Evolutionary conservation across 2,797 vertebrate genomes (phyloP), one percentile per base, ranked within the genome.

Genomic region (Acanthis flammea): DNA sequence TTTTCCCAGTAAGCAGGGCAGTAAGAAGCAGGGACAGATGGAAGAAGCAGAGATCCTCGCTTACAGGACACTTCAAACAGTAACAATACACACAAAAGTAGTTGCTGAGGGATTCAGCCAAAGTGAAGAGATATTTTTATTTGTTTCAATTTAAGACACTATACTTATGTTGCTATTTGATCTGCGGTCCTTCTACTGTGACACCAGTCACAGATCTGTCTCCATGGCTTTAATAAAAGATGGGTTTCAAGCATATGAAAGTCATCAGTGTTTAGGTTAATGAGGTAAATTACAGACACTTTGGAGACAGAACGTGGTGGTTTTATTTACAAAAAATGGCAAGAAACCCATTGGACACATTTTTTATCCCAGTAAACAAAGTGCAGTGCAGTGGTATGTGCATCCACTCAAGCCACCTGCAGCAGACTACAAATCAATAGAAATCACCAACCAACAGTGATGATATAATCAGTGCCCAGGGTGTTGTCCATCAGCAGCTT

Each of bases 41-140:
- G 37, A 82, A 71, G 28, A 25, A 62, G 17, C 5, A 4, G 12
- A 70, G 17, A 39, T 54, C 7, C 45, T 58, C 2, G 0, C 27
- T 65, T 28, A 15, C 23, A 35, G 63, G 25, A 31, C 19, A 12
- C 3, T 27, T 19, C 17, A 42, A 39, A 54, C 50, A 28, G 4
- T 47, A 55, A 19, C 0, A 3, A 4, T 5, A 11, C 0, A 1
- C 10, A 28, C 33, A 82, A 77, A 71, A 11, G 23, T 42, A 58
- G 9, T 12, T 47, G 10, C 23, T 23, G 25, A 65, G 7, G 3
- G 6, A 73, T 27, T 24, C 6, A 53, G 6, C 12, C 35, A 9
- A 91, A 63, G 35, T 37, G 71, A 74, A 58, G 30, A 45, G 5
- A 9, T 45, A 14, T 15, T 65, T 84, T 67, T 27, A 44, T 10